Evolutionary conservation across 1,140 invertebrate species (phyloP), one percentile per base, ranked within the genome.

Genomic region (Diorhabda elongata): DNA sequence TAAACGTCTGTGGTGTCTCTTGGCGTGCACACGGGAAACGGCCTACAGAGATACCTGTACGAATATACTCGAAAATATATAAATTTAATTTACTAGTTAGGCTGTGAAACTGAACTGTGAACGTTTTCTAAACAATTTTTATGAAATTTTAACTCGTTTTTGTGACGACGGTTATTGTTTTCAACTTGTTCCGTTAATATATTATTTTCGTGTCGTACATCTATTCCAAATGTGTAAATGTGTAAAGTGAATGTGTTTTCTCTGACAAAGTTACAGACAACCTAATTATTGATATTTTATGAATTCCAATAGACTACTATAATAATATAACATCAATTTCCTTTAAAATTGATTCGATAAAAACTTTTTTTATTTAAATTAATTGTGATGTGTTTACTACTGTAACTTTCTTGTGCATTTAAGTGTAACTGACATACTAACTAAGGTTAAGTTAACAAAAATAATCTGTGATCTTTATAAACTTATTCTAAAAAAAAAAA

Each of bases 1-100:
- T 78, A 79, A 79, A 79, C 78, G 78, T 79, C 75, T 74, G 73
- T 71, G 74, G 65, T 69, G 74, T 67, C 72, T 73, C 75, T 75
- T 70, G 66, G 66, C 64, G 68, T 64, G 73, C 69, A 67, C 70
- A 73, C 72, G 67, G 68, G 42, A 73, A 75, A 74, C 73, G 67
- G 69, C 69, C 70, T 70, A 72, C 69, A 66, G 71, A 73, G 70
- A 72, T 74, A 74, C 73, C 71, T 74, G 73, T 69, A 73, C 70
- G 61, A 71, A 73, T 69, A 58, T 69, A 69, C 71, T 66, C 71
- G 69, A 75, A 71, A 75, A 73, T 66, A 68, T 61, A 57, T 58
- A 68, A 69, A 66, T 62, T 64, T 60, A 57, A 62, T 66, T 65
- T 60, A 61, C 44, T 61, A 64, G 63, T 42, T 56, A 61, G 59